phyloP scores from a whole-genome alignment of 2,113 vertebrate species.

The Onychostoma macrolepis region DNA sequence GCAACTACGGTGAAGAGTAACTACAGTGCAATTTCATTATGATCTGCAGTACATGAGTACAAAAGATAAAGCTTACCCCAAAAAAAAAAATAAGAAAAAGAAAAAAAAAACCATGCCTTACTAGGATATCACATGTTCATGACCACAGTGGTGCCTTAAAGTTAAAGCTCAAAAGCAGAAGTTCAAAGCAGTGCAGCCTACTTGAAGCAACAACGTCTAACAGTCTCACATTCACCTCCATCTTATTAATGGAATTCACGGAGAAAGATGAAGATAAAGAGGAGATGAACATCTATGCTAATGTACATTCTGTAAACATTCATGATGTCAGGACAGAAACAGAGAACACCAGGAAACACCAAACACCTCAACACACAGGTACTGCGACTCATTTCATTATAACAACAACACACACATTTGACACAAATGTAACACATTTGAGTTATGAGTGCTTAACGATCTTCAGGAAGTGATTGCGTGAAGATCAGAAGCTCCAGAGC shows the following conservation, averaged over 20 bases:
- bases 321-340: background rate
- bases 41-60: background rate
- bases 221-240: too few species aligned
- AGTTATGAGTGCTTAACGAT: background rate
- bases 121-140: background rate
- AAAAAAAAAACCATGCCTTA: too few species aligned
- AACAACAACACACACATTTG: background rate
- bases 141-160: background rate
- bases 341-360: background rate
- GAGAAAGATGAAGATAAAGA: background rate
- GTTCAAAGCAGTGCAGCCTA: background rate
- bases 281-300: background rate
- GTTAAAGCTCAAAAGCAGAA: background rate
- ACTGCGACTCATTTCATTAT: background rate
- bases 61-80: background rate
- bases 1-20: background rate
- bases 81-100: too few species aligned
- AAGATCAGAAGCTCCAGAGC: background rate
- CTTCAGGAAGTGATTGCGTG: background rate
- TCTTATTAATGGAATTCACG: background rate
- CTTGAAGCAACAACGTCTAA: background rate
- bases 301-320: background rate
- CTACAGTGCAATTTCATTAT: too few species aligned
- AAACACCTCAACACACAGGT: constrained; percentile 4
- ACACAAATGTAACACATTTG: background rate